Evolutionary conservation across 2,797 vertebrate genomes (phyloP), one percentile per base, ranked within the genome.

Genomic region (Perodicticus potto): DNA sequence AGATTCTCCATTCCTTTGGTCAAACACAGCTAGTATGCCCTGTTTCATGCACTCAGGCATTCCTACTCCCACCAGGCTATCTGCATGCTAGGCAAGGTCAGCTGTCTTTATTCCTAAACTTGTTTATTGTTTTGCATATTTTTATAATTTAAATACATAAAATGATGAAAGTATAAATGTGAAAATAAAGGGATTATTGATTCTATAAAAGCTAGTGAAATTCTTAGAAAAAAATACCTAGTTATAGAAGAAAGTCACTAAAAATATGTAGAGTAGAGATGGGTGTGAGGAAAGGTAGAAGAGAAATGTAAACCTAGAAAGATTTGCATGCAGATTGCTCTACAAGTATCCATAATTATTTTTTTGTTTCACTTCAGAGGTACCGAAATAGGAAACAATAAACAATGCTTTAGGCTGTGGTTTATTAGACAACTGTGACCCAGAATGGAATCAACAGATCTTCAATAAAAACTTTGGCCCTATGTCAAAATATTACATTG

Each of bases 161-260:
- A 55, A 2, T 4, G 23, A 73, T 76, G 29, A 63, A 57, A 57
- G 10, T 23, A 43, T 61, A 83, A 65, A 57, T 86, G 22, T 87
- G 76, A 81, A 85, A 86, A 95, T 22, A 69, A 77, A 92, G 86
- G 45, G 43, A 84, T 80, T 80, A 1, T 69, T 77, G 55, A 84
- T 86, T 94, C 40, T 77, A 49, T 78, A 76, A 90, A 82, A 94
- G 59, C 61, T 69, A 73, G 49, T 95, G 81, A 91, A 92, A 92
- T 70, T 69, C 4, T 74, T 82, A 93, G 65, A 13, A 76, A 91
- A 20, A 49, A 49, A 49, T 14, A 49, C 49, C 73, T 20, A 49
- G 49, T 65, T 22, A 90, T 22, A 95, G 80, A 76, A 16, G 23
- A 82, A 45, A 84, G 4, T 53, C 20, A 72, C 27, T 67, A 59